These are phyloP conservation scores for Dryobota labecula DNA, from an alignment of 2,888 invertebrate species.

Conservation along the genomic window DNA sequence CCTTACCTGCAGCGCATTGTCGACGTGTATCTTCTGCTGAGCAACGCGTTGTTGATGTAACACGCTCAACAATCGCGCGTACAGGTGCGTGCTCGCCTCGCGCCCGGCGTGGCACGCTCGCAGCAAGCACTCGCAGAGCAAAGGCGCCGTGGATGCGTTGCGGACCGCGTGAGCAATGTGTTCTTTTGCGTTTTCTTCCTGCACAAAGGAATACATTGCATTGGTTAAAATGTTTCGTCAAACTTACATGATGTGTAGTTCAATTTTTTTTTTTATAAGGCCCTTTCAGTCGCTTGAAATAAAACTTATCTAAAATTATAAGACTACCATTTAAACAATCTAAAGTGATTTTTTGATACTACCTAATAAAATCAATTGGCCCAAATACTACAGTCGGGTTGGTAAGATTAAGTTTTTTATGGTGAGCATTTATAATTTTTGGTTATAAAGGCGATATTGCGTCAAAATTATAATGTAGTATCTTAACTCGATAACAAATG, in stretches of 20 bases:
- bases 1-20: slow-evolving; percentile 83
- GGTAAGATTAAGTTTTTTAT: no score
- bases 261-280: neutral
- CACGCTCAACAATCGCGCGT: slow-evolving; percentile 71
- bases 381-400: neutral
- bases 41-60: slow-evolving; percentile 73
- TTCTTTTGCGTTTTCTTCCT: slow-evolving; percentile 74
- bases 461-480: no score
- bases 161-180: slow-evolving; percentile 69
- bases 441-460: no score
- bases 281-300: neutral
- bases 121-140: slow-evolving; percentile 75
- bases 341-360: neutral
- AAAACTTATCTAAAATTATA: neutral
- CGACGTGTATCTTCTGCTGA: slow-evolving; percentile 80
- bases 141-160: slow-evolving; percentile 71
- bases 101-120: slow-evolving; percentile 72
- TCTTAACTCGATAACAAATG: neutral
- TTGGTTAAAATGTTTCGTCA: neutral
- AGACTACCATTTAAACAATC: neutral
- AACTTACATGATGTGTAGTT: neutral
- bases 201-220: neutral
- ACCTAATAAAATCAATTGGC: neutral
- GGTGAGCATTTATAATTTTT: no score
- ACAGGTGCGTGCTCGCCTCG: slow-evolving; percentile 67